Base-by-base conservation (phyloP, 2,888 invertebrate genomes). In the Hanleya hanleyi region DNA sequence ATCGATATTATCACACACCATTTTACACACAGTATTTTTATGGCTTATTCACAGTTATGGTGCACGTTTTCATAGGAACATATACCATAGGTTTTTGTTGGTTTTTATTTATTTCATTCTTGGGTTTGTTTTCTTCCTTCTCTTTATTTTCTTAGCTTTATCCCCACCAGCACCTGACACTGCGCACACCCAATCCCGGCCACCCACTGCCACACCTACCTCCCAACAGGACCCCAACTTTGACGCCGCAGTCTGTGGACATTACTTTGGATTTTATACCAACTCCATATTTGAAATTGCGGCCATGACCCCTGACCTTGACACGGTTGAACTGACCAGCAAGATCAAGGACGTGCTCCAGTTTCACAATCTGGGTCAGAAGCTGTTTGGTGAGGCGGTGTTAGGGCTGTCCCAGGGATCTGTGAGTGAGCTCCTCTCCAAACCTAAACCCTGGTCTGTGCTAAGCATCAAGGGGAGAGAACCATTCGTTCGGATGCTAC, bases 401-500 rank as follows among this genome's bases (percentile, higher is more conserved):
- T 92, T 99, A 18, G 98, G 98, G 0, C 92, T 99, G 36, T 97
- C 97, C 0, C 98, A 99, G 91, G 98, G 91, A 41, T 89, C 98
- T 1, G 98, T 98, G 15, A 98, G 97, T 86, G 99, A 99, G 91
- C 92, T 99, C 77, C 93, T 99, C 7, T 97, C 98, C 76, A 98
- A 98, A 90, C 99, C 99, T 4, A 99, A 99, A 88, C 98, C 98
- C 0, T 99, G 99, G 98, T 97, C 97, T 89, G 97, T 98, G 97
- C 93, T 99, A 70, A 98, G 97, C 89, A 97, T 98, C 89, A 98
- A 98, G 90, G 99, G 99, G 0, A 93, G 98, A 37, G 99, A 99
- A 82, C 91, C 91, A 36, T 91, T 90, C 84, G 88, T 91, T 79
- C 89, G 90, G 85, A 91, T 91, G 91, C 98, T 98, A 89, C 91